Conservation (phyloP, 2,888 invertebrate species). For the Latheticus oryzae region DNA sequence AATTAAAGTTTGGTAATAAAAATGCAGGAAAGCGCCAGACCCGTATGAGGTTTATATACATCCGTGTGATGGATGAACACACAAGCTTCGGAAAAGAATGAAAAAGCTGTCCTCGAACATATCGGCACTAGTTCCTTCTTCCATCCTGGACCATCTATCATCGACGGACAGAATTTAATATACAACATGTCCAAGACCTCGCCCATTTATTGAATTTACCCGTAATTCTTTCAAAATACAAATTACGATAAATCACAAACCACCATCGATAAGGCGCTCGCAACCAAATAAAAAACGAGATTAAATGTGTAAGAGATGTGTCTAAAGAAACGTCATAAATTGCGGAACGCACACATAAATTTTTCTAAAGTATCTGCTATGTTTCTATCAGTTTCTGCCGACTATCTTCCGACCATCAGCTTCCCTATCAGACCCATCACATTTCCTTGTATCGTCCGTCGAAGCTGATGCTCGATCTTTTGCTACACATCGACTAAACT, state of each 20-base stretch:
- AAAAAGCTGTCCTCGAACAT: conserved; percentile 53
- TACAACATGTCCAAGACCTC: conserved; percentile 52
- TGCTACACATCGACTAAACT: conserved; percentile 51
- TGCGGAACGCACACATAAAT: conserved; percentile 44
- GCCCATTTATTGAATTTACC: conserved; percentile 40
- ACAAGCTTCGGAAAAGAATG: conserved; percentile 52
- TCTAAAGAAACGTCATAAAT: conserved; percentile 42
- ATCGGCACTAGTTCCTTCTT: conserved; percentile 49
- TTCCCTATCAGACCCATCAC: conserved; percentile 4
- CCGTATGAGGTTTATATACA: conserved; percentile 49
- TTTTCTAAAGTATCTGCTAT: conserved; percentile 42
- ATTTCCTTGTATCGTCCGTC: neutral
- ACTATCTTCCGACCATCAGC: conserved; percentile 33
- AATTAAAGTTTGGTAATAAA: conserved; percentile 57
- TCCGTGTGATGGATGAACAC: conserved; percentile 61
- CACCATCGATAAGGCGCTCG: conserved; percentile 41
- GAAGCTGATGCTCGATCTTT: conserved; percentile 41
- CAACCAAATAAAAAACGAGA: conserved; percentile 37
- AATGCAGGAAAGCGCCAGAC: conserved; percentile 48
- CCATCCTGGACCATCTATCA: conserved; percentile 58
- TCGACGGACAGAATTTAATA: conserved; percentile 60
- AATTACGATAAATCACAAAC: conserved; percentile 44
- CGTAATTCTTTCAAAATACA: conserved; percentile 37
- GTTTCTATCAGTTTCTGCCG: conserved; percentile 37
- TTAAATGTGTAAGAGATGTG: conserved; percentile 42